Evolutionary conservation across 1,140 invertebrate species (phyloP).

Genomic region (Rhopalosiphum padi): DNA sequence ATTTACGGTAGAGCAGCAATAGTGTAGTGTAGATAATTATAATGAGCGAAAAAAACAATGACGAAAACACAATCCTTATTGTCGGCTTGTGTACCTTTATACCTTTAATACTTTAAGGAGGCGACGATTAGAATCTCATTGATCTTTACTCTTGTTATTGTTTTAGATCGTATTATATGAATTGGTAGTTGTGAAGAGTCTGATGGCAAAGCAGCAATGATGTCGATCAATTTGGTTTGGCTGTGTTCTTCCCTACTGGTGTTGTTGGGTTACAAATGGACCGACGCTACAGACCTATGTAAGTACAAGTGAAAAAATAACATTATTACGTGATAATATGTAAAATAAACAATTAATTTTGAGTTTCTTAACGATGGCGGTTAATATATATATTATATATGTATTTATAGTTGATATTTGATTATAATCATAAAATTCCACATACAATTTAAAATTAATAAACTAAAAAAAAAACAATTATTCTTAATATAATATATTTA

Average conservation of each 20-base stretch:
- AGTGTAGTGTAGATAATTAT: constrained; percentile 7
- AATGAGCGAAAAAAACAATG: constrained; percentile 54
- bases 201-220: constrained; percentile 52
- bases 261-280: background rate
- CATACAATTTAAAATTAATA: background rate
- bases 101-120: background rate
- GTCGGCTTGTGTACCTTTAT: background rate
- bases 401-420: no score
- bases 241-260: constrained; percentile 28
- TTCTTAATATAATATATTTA: background rate
- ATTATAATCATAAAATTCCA: no score
- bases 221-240: constrained; percentile 43
- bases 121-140: background rate
- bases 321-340: background rate
- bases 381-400: no score
- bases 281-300: constrained; percentile 44
- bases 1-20: background rate
- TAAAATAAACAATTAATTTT: background rate
- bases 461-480: background rate
- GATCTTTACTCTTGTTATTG: constrained; percentile 38
- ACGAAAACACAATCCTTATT: background rate
- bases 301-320: constrained; percentile 17
- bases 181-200: background rate
- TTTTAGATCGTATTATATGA: constrained; percentile 32
- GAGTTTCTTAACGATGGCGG: background rate